Conservation (phyloP, 1,140 invertebrate genomes). For the Solenopsis fugax region DNA sequence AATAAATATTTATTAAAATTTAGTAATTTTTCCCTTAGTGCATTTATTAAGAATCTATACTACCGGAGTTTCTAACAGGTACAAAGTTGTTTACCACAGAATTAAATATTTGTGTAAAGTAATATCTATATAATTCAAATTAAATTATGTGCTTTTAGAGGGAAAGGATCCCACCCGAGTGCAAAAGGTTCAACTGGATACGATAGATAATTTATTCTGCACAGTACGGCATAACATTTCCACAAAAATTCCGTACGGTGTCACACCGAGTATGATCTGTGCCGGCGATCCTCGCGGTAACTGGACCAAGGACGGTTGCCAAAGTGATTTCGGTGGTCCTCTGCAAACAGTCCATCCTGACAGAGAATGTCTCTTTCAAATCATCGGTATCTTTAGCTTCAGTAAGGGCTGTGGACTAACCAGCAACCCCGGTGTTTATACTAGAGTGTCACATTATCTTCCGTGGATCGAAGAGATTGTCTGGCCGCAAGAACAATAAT, state of each 20-base stretch:
- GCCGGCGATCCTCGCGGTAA: constrained; percentile 88
- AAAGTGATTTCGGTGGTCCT: constrained; percentile 91
- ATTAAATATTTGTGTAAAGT: constrained; percentile 4
- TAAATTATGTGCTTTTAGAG: constrained; percentile 59
- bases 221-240: constrained; percentile 84
- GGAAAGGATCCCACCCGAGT: constrained; percentile 87
- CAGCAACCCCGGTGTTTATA: constrained; percentile 88
- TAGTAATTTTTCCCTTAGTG: too few relatives aligned
- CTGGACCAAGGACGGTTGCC: constrained; percentile 89
- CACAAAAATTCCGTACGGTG: constrained; percentile 85
- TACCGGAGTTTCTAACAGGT: constrained; percentile 81
- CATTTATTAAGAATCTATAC: constrained; percentile 53
- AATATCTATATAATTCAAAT: neutral
- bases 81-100: neutral
- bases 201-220: constrained; percentile 87
- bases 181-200: constrained; percentile 88
- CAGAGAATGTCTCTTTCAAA: constrained; percentile 86
- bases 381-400: constrained; percentile 89
- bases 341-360: constrained; percentile 84
- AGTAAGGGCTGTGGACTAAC: constrained; percentile 87
- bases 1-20: too few relatives aligned
- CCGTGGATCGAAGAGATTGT: constrained; percentile 79
- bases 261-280: constrained; percentile 89
- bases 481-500: constrained; percentile 68
- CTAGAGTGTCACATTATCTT: constrained; percentile 78